Conservation (phyloP, 2,113 vertebrate species). For the Balaenoptera acutorostrata region DNA sequence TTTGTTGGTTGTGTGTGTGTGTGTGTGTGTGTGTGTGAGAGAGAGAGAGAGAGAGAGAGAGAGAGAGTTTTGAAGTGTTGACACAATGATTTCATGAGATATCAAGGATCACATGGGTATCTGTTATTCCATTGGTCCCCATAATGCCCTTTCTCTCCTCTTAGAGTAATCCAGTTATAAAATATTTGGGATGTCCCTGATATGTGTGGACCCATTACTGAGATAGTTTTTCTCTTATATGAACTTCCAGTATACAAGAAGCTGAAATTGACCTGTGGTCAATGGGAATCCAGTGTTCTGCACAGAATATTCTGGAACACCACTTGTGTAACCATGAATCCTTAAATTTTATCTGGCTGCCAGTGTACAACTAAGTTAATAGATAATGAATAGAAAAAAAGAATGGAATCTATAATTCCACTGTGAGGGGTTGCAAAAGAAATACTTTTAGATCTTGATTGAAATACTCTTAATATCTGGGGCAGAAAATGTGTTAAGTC, state of each 20-base stretch:
- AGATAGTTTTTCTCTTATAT: neutral
- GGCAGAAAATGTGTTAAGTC: neutral
- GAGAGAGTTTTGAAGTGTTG: neutral
- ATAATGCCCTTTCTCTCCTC: neutral
- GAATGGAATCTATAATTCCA: neutral
- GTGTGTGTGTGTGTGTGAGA: neutral
- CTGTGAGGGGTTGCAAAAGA: neutral
- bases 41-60: no score
- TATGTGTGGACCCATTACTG: no score
- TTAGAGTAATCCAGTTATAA: neutral
- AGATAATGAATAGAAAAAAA: neutral
- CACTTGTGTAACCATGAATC: fast-evolving
- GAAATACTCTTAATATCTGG: neutral
- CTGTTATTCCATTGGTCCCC: neutral
- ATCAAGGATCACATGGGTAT: no score
- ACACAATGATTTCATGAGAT: neutral
- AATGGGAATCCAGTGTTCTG: neutral
- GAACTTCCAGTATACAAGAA: neutral
- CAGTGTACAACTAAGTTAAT: neutral
- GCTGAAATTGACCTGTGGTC: neutral
- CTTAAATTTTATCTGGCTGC: neutral
- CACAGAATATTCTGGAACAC: neutral
- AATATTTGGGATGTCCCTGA: neutral
- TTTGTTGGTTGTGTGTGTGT: neutral
- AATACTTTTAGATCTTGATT: neutral